Conservation (phyloP, 2,888 invertebrate species). For the Pseudococcus longispinus region DNA sequence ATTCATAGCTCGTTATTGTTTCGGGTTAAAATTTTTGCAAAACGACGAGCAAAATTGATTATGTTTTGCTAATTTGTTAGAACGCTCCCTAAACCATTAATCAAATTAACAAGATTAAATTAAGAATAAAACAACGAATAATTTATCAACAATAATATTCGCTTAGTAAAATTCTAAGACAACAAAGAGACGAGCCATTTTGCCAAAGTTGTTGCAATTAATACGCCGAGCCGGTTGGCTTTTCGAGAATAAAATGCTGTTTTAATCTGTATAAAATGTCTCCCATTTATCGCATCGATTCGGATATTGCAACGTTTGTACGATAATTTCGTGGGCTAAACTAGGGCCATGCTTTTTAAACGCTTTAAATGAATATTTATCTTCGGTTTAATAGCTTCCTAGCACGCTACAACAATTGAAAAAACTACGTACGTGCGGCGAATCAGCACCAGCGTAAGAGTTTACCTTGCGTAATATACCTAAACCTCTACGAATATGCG, state of each 20-base stretch:
- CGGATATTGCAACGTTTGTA: background rate
- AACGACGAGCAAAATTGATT: conserved; percentile 11
- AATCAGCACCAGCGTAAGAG: background rate
- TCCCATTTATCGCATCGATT: conserved; percentile 23
- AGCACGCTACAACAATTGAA: conserved; percentile 32
- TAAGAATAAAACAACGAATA: conserved; percentile 43
- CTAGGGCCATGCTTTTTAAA: background rate
- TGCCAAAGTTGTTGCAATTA: conserved; percentile 14
- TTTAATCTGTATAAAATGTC: conserved; percentile 33
- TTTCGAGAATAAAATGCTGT: background rate
- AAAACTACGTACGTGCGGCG: background rate
- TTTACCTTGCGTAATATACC: background rate
- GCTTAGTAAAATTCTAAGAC: background rate
- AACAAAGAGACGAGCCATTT: background rate
- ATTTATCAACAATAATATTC: conserved; percentile 45
- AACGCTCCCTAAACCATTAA: conserved; percentile 28
- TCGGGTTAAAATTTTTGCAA: background rate
- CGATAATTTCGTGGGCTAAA: background rate
- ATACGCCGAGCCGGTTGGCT: background rate
- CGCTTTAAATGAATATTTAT: conserved; percentile 40
- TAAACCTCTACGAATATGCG: background rate
- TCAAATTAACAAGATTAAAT: conserved; percentile 45
- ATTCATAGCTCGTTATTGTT: background rate
- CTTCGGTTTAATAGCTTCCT: background rate
- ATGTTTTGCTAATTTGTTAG: conserved; percentile 37